Percentiles rank a stretch among this genome's conserved stretches.
Conservation (phyloP, 2,113 vertebrate species). For the Tenebrosternarchus preto region DNA sequence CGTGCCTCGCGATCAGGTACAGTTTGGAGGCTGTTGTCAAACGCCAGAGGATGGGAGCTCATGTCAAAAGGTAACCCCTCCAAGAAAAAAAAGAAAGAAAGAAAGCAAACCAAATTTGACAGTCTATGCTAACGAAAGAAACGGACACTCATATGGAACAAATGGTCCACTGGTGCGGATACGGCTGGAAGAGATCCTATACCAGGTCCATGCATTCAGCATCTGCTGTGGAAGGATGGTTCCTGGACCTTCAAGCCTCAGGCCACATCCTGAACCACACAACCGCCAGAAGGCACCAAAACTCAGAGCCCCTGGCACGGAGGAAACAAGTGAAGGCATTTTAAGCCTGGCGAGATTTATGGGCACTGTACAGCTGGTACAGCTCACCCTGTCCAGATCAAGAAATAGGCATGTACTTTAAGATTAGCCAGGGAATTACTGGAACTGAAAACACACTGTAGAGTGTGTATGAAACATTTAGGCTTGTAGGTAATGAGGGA, state of each 20-base stretch:
- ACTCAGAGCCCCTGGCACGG: background rate
- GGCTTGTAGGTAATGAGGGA: too few species aligned
- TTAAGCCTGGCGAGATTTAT: background rate
- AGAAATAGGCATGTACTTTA: slow-evolving; percentile 3
- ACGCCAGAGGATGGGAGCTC: slow-evolving; percentile 48
- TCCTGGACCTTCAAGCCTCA: background rate
- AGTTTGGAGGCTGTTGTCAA: slow-evolving; percentile 55
- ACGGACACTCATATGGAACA: slow-evolving; percentile 16
- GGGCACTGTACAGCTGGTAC: background rate
- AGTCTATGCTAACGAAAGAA: background rate
- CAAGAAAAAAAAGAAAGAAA: slow-evolving; percentile 22
- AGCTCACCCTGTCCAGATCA: background rate
- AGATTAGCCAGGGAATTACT: too few species aligned
- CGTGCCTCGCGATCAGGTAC: slow-evolving; percentile 45
- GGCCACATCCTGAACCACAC: slow-evolving; percentile 1
- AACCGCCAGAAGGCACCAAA: background rate
- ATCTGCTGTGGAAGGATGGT: slow-evolving; percentile 1
- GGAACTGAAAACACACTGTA: too few species aligned
- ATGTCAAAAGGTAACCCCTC: slow-evolving; percentile 35
- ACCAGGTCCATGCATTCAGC: slow-evolving; percentile 2
- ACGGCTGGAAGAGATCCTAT: slow-evolving; percentile 2
- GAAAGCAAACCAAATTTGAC: background rate
- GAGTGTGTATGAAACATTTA: too few species aligned
- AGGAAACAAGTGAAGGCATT: slow-evolving; percentile 5
- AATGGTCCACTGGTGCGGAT: slow-evolving; percentile 19